phyloP scores from a whole-genome alignment of 2,888 invertebrate species.

The Tanypteryx hageni region DNA sequence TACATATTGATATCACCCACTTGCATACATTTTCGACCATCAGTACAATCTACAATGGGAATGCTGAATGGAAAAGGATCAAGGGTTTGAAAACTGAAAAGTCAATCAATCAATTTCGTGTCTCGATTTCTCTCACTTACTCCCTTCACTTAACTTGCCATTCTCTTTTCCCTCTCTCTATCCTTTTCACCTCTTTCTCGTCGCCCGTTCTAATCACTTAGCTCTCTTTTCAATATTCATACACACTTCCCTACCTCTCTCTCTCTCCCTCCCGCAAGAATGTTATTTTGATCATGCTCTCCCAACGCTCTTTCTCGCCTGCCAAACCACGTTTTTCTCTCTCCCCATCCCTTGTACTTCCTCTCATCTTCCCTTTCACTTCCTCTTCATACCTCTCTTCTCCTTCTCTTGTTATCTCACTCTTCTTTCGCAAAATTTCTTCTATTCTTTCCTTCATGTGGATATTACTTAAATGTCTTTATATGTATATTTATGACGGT shows the following conservation, averaged over 20 bases:
- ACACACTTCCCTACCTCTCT: neutral
- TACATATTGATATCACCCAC: too few relatives aligned
- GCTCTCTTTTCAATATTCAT: slow-evolving; percentile 18
- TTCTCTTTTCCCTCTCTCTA: neutral
- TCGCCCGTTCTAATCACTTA: neutral
- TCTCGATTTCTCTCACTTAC: neutral
- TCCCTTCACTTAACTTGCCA: too few relatives aligned
- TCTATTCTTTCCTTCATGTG: too few relatives aligned
- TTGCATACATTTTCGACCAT: too few relatives aligned
- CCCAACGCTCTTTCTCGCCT: neutral
- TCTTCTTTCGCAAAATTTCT: neutral
- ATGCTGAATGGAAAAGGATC: too few relatives aligned
- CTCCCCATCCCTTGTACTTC: neutral
- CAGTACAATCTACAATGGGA: too few relatives aligned
- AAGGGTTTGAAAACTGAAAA: too few relatives aligned
- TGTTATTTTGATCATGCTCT: neutral
- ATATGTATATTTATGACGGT: too few relatives aligned
- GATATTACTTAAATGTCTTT: too few relatives aligned
- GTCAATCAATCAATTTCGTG: too few relatives aligned
- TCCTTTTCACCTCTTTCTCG: neutral
- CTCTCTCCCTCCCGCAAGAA: neutral
- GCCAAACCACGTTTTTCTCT: neutral
- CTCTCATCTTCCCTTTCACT: neutral
- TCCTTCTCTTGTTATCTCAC: neutral
- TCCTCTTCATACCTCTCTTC: neutral